Evolutionary conservation across 2,888 invertebrate genomes (phyloP).

Genomic region (Polyploca ridens): DNA sequence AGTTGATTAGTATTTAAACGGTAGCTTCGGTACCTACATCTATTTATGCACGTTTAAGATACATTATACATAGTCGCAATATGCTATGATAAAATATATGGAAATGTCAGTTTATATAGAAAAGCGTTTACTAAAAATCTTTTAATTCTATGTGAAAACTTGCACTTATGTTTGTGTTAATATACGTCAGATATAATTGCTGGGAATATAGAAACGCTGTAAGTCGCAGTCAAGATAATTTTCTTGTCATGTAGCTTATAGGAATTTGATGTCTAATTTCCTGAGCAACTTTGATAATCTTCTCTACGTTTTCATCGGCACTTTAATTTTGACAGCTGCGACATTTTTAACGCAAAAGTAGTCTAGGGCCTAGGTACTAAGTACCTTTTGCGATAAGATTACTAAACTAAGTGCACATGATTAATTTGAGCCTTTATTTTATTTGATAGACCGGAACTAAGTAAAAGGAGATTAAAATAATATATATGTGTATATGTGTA

Average conservation of each 20-base stretch:
- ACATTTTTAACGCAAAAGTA: slow-evolving; percentile 27
- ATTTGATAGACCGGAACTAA: too few relatives aligned
- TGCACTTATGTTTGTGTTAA: background rate
- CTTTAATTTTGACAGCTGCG: slow-evolving; percentile 36
- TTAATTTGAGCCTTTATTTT: background rate
- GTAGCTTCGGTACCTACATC: background rate
- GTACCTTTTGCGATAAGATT: background rate
- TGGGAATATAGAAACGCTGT: slow-evolving; percentile 31
- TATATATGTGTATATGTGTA: too few relatives aligned
- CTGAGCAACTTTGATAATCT: slow-evolving; percentile 41
- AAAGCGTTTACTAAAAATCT: too few relatives aligned
- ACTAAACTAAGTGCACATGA: background rate
- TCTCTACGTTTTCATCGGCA: slow-evolving; percentile 40
- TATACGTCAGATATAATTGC: slow-evolving; percentile 15
- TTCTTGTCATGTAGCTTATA: slow-evolving; percentile 50
- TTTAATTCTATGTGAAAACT: background rate
- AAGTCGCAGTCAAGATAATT: slow-evolving; percentile 39
- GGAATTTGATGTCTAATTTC: slow-evolving; percentile 49
- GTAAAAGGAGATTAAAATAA: too few relatives aligned
- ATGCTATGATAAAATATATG: too few relatives aligned
- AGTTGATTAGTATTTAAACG: background rate
- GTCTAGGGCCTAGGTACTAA: too few relatives aligned
- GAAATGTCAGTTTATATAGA: too few relatives aligned
- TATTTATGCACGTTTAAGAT: too few relatives aligned
- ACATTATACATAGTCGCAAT: too few relatives aligned